Conservation (phyloP, 2,797 vertebrate species). For the Chelon auratus region DNA sequence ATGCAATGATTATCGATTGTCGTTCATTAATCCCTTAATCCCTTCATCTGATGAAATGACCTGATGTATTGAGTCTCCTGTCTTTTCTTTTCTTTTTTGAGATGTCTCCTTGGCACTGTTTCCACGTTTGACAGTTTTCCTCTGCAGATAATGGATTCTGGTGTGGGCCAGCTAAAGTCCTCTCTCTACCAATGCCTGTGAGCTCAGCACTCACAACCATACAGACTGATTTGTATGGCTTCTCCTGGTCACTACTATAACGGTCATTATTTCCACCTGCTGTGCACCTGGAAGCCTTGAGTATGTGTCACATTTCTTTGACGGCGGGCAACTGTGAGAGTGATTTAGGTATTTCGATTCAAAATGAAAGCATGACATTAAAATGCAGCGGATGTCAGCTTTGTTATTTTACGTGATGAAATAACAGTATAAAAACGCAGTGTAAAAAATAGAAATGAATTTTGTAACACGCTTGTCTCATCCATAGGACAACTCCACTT, state of each 20-base stretch:
- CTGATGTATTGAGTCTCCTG: background rate
- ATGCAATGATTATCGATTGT: too few species aligned
- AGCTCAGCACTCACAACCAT: background rate
- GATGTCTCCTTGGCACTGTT: background rate
- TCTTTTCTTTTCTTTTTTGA: background rate
- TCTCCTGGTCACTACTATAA: background rate
- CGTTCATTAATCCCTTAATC: background rate
- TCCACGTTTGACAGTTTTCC: background rate
- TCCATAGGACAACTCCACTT: background rate
- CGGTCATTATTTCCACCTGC: background rate
- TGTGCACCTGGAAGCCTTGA: background rate
- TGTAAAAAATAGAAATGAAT: background rate
- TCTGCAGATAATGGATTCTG: slow-evolving; percentile 1
- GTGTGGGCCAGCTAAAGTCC: background rate
- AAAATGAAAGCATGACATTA: background rate
- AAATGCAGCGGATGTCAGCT: background rate
- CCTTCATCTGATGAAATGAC: background rate
- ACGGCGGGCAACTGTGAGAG: background rate
- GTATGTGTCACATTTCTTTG: background rate
- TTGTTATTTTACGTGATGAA: background rate
- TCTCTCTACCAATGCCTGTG: background rate
- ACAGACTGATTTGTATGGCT: background rate
- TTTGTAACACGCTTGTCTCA: background rate
- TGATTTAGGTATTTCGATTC: background rate
- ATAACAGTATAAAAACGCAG: background rate